Evolutionary conservation across 2,888 invertebrate genomes (phyloP).

Genomic region (Fissipunctia ypsillon): DNA sequence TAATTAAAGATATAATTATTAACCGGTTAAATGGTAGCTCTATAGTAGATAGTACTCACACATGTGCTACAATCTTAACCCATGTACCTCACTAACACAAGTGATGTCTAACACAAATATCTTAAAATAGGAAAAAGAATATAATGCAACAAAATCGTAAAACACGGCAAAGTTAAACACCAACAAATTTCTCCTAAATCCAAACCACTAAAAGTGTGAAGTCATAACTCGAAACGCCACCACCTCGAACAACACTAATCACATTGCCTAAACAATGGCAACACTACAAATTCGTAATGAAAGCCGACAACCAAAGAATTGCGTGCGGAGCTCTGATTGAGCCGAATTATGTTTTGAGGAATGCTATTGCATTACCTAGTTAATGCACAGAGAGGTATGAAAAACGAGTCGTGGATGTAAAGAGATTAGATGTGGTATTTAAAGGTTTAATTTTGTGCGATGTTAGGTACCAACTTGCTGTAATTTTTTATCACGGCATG

Average conservation of each 20-base stretch:
- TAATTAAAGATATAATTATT: too few species aligned
- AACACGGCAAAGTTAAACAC: not conserved
- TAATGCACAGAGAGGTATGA: slow-evolving; percentile 80
- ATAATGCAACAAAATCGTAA: not conserved
- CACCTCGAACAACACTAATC: slow-evolving; percentile 53
- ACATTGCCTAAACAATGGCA: slow-evolving; percentile 50
- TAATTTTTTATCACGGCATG: not conserved
- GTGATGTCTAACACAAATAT: not conserved
- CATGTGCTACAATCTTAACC: too few species aligned
- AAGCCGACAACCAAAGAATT: slow-evolving; percentile 70
- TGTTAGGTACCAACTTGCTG: not conserved
- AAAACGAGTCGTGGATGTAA: slow-evolving; percentile 59
- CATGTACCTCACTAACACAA: too few species aligned
- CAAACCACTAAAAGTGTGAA: slow-evolving; percentile 31
- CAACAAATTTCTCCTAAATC: not conserved
- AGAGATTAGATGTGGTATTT: not conserved
- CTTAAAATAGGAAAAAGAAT: not conserved
- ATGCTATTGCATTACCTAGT: slow-evolving; percentile 88
- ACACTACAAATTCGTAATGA: slow-evolving; percentile 63
- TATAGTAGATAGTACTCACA: too few species aligned
- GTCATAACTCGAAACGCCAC: slow-evolving; percentile 46
- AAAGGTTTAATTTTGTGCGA: not conserved
- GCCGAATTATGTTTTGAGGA: slow-evolving; percentile 84
- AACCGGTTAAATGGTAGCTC: too few species aligned
- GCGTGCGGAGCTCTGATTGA: slow-evolving; percentile 82